Conservation (phyloP, 2,113 vertebrate species). For the Lamprologus speciosus region DNA sequence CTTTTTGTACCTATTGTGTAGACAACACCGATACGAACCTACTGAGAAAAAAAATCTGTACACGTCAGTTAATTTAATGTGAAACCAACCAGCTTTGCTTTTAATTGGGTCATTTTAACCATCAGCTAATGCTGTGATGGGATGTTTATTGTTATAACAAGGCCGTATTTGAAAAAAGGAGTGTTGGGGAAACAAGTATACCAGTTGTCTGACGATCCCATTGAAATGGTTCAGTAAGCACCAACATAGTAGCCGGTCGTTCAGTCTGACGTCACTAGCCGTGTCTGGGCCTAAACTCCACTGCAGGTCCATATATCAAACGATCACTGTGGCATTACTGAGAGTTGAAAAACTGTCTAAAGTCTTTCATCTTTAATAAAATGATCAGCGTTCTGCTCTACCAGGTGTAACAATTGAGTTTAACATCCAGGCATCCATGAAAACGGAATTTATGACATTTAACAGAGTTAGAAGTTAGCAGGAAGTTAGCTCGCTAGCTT, state of each 20-base stretch:
- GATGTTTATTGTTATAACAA: background rate
- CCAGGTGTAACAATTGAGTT: fast-evolving
- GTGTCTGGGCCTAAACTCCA: too few species aligned
- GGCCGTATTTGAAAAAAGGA: fast-evolving
- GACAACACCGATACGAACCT: fast-evolving
- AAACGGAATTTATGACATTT: too few species aligned
- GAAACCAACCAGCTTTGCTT: background rate
- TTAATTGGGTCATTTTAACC: background rate
- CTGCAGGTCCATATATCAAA: too few species aligned
- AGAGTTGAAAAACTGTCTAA: too few species aligned
- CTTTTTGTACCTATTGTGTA: background rate
- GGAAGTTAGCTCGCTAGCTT: too few species aligned
- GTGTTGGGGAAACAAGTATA: background rate
- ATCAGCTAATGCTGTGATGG: background rate
- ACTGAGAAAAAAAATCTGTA: background rate
- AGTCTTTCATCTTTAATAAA: too few species aligned
- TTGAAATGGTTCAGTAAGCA: background rate
- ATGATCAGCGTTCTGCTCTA: too few species aligned
- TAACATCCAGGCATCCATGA: too few species aligned
- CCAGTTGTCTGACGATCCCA: fast-evolving
- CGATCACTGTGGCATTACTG: too few species aligned
- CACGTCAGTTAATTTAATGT: background rate
- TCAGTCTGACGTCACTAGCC: fast-evolving
- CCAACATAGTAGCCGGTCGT: fast-evolving
- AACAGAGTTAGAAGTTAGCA: too few species aligned